Percentiles rank a stretch among this genome's conserved stretches.
These are phyloP conservation scores for Lepidostoma basale DNA, from an alignment of 1,140 invertebrate species.

Conservation along the genomic window DNA sequence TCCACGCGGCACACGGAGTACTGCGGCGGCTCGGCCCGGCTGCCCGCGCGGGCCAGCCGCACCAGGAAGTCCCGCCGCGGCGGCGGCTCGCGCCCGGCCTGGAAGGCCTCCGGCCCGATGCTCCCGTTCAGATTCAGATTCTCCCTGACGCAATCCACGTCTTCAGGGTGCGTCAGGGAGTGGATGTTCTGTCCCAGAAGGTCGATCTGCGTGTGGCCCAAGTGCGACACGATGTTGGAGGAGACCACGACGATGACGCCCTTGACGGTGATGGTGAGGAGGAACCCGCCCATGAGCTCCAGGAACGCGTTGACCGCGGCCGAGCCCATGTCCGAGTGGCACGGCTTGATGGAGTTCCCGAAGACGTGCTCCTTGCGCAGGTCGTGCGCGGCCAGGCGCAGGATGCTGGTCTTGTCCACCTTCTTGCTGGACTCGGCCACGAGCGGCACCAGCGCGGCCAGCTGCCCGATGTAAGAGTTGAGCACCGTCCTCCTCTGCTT, in stretches of 20 bases:
- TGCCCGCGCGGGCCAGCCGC: constrained; percentile 68
- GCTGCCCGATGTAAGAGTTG: constrained; percentile 83
- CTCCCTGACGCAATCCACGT: constrained; percentile 75
- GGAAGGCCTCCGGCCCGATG: constrained; percentile 48
- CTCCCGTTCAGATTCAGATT: constrained; percentile 65
- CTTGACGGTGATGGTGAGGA: constrained; percentile 79
- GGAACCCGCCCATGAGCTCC: constrained; percentile 71
- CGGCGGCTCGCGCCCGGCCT: constrained; percentile 49
- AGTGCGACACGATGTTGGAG: constrained; percentile 79
- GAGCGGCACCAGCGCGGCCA: constrained; percentile 82
- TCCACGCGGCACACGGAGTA: constrained; percentile 73
- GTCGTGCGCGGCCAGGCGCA: constrained; percentile 82
- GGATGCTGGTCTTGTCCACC: constrained; percentile 89
- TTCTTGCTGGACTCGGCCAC: constrained; percentile 80
- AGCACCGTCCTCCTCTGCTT: constrained; percentile 89
- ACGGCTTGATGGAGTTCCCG: constrained; percentile 59
- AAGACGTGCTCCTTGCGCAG: constrained; percentile 66
- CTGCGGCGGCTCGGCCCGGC: constrained; percentile 72
- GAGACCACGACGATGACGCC: constrained; percentile 89
- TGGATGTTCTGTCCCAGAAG: constrained; percentile 85
- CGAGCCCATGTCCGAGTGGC: constrained; percentile 55
- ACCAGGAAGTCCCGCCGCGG: constrained; percentile 58
- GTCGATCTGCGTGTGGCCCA: constrained; percentile 86
- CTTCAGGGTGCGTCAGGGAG: constrained; percentile 79
- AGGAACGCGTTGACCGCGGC: constrained; percentile 59